Conservation (phyloP, 2,888 invertebrate genomes). For the Tipula confusa region DNA sequence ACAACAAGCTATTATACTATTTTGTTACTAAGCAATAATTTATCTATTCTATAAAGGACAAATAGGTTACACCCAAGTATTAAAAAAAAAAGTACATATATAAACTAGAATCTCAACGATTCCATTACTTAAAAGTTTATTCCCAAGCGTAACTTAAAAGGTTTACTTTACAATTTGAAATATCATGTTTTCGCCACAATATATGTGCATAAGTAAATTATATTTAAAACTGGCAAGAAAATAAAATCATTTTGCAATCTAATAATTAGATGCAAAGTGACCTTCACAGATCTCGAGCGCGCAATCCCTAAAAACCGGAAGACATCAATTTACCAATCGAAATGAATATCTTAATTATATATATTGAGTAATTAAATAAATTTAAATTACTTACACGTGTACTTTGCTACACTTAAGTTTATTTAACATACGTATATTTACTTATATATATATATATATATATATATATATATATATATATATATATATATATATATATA, state of each 20-base stretch:
- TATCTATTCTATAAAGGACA: background rate
- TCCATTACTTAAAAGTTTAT: too few relatives aligned
- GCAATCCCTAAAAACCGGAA: background rate
- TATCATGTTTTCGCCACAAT: background rate
- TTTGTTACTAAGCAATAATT: background rate
- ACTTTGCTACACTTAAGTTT: background rate
- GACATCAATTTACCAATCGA: background rate
- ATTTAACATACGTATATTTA: background rate
- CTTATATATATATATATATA: background rate
- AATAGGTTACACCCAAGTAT: background rate
- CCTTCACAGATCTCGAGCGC: background rate
- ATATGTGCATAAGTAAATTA: background rate
- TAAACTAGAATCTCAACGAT: too few relatives aligned
- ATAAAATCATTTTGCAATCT: background rate
- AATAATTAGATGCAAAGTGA: too few relatives aligned
- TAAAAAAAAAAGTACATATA: too few relatives aligned
- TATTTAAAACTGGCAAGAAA: too few relatives aligned
- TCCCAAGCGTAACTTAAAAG: background rate
- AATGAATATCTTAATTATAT: background rate
- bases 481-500: background rate
- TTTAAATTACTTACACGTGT: background rate
- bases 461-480: background rate
- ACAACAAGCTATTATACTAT: background rate
- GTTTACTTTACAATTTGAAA: background rate
- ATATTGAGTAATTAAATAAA: background rate